Base-by-base conservation (phyloP, 2,797 vertebrate genomes). In the Sebastes kiyomatsui region DNA sequence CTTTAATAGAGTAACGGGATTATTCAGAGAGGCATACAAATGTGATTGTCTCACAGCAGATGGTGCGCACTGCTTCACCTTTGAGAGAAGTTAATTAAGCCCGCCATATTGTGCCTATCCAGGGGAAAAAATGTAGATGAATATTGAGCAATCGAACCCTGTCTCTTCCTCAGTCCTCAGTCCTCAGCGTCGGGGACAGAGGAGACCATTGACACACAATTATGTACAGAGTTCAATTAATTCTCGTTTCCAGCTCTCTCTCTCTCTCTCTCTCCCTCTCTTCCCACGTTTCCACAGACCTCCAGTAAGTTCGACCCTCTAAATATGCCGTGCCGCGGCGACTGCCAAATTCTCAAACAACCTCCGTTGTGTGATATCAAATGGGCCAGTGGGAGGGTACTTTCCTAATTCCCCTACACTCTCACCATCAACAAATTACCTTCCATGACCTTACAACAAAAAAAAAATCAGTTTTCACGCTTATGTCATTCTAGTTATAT, bases 11-110 rank as follows among this genome's bases (percentile, higher is more conserved):
- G 96, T 97, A 96, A 98, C 95, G 92, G 97, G 98, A 99, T 99
- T 99, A 99, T 97, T 97, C 96, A 95, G 96, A 96, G 96, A 97
- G 96, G 96, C 96, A 97, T 96, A 97, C 97, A 97, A 97, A 98
- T 96, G 96, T 97, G 96, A 98, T 98, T 98, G 98, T 98, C 97
- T 97, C 97, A 96, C 97, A 97, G 97, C 98, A 99, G 98, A 99
- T 99, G 98, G 98, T 98, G 97, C 96, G 96, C 97, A 98, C 97
- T 97, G 97, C 97, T 99, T 99, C 98, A 99, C 97, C 98, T 99
- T 97, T 98, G 96, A 98, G 97, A 97, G 97, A 97, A 99, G 97
- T 99, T 99, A 99, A 99, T 99, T 99, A 99, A 99, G 97, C 97
- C 97, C 95, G 96, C 97, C 97, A 98, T 99, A 98, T 99, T 99